Evolutionary conservation across 2,797 vertebrate species (phyloP).

Genomic region (Scomberomorus guttatus): DNA sequence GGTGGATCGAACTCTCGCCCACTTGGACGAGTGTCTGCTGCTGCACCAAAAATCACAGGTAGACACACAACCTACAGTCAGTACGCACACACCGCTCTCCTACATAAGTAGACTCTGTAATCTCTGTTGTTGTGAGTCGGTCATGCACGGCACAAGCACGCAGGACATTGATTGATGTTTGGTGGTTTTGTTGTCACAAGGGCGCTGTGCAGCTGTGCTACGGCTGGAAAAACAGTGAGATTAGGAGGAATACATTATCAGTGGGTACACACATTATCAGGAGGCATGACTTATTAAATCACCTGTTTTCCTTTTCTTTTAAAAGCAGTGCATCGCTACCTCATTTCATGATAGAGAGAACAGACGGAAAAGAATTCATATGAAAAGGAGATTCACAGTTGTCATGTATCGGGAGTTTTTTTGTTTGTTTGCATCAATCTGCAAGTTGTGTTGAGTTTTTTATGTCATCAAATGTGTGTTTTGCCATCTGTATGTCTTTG

Average conservation of each 20-base stretch:
- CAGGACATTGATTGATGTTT: constrained; percentile 41
- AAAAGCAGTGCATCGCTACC: background rate
- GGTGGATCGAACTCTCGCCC: constrained; percentile 93
- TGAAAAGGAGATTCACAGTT: background rate
- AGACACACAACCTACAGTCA: constrained; percentile 14
- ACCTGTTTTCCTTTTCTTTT: constrained; percentile 7
- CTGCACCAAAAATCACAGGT: constrained; percentile 90
- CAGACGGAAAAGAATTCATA: background rate
- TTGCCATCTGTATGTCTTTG: constrained; percentile 1
- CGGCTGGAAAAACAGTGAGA: constrained; percentile 38
- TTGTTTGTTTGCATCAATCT: background rate
- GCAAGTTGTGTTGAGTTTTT: background rate
- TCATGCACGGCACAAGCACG: constrained; percentile 28
- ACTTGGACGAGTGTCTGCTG: constrained; percentile 92
- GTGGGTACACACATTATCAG: constrained; percentile 27
- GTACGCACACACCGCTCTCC: background rate
- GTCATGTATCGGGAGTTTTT: background rate
- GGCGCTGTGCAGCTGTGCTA: constrained; percentile 28
- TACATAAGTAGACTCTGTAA: background rate
- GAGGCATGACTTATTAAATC: constrained; percentile 27
- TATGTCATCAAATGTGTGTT: constrained; percentile 1
- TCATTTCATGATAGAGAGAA: constrained; percentile 30
- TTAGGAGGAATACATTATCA: constrained; percentile 49
- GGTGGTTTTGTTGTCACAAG: constrained; percentile 22
- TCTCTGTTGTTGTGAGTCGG: constrained; percentile 23